Percentiles rank a stretch among this genome's conserved stretches.
Conservation (phyloP, 2,797 vertebrate genomes). For the Enteromius treurensis region DNA sequence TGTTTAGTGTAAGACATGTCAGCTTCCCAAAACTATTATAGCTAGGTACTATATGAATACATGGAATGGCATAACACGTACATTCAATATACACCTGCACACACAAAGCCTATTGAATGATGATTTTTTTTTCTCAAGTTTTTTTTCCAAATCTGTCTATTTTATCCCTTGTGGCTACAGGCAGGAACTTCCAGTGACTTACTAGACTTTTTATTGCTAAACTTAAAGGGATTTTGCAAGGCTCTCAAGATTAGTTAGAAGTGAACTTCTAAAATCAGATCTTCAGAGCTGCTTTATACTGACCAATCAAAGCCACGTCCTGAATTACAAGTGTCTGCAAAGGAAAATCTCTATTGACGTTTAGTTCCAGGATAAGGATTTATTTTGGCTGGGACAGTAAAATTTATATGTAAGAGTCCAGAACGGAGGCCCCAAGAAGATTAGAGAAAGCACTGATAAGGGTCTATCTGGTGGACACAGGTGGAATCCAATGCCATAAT, state of each 20-base stretch:
- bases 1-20: not conserved
- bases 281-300: not conserved
- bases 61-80: not conserved
- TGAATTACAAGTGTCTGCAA: constrained; percentile 16
- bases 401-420: not conserved
- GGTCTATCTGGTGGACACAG: constrained; percentile 3
- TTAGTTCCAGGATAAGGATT: constrained; percentile 10
- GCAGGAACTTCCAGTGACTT: not conserved
- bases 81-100: not conserved
- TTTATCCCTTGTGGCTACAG: not conserved
- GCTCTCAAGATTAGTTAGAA: not conserved
- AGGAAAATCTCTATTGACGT: constrained; percentile 26
- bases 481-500: not conserved
- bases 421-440: not conserved
- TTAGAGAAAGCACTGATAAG: constrained; percentile 8
- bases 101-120: not conserved
- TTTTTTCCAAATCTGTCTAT: no score
- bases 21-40: not conserved
- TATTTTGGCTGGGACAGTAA: not conserved
- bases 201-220: constrained; percentile 2
- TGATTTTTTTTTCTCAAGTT: no score
- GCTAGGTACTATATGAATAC: no score
- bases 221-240: not conserved
- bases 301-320: not conserved
- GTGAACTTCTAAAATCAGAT: not conserved